These are phyloP conservation scores for Sebastes hubbsi DNA, from an alignment of 2,797 vertebrate genomes.

Conservation along the genomic window DNA sequence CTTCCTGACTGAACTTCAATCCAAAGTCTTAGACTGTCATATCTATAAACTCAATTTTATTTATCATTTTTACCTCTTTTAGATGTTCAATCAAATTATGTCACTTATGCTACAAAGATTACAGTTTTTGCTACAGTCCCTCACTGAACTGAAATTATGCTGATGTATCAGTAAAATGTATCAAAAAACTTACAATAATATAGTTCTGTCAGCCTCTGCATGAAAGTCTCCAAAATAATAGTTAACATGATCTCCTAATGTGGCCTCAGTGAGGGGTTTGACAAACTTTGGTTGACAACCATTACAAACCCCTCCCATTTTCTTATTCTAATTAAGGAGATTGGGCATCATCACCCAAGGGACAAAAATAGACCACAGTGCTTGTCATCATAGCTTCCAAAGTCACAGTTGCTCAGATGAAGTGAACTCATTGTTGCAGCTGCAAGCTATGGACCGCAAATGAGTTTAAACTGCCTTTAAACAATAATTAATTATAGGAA, in stretches of 20 bases:
- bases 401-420: slow-evolving; percentile 20
- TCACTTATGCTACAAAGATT: not conserved
- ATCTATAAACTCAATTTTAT: not conserved
- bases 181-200: not conserved
- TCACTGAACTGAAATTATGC: not conserved
- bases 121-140: not conserved
- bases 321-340: slow-evolving; percentile 27
- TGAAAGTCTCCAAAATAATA: not conserved
- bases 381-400: slow-evolving; percentile 20
- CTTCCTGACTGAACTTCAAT: not conserved
- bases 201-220: not conserved
- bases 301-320: slow-evolving; percentile 15
- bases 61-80: not conserved
- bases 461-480: not conserved
- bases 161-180: not conserved
- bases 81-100: not conserved
- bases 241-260: not conserved
- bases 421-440: slow-evolving; percentile 20
- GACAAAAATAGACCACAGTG: slow-evolving; percentile 30
- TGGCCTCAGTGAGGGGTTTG: not conserved
- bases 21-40: not conserved
- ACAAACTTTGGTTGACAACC: slow-evolving; percentile 28
- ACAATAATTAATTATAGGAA: not conserved
- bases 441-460: not conserved
- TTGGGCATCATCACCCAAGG: slow-evolving; percentile 1